Evolutionary conservation across 2,113 vertebrate species (phyloP).

Genomic region (Nyctereutes procyonoides): DNA sequence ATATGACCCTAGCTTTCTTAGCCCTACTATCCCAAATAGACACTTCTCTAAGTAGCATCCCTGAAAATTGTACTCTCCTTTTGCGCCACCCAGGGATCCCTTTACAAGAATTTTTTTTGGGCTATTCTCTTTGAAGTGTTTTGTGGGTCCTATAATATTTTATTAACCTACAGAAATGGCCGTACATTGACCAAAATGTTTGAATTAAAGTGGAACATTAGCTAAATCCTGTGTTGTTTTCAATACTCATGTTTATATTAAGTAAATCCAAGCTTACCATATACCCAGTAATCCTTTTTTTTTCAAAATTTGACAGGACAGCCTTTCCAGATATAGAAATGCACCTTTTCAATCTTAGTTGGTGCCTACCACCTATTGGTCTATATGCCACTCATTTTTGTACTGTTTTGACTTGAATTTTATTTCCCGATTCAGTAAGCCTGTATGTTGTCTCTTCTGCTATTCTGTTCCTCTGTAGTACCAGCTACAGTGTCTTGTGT

Average conservation of each 20-base stretch:
- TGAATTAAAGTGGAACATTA: conserved; percentile 56
- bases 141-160: not conserved
- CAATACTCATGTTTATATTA: conserved; percentile 3
- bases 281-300: not conserved
- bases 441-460: conserved; percentile 11
- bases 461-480: conserved; percentile 55
- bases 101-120: not conserved
- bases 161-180: not conserved
- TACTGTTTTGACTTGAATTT: not conserved
- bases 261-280: conserved; percentile 17
- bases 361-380: not conserved
- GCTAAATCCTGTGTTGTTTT: conserved; percentile 26
- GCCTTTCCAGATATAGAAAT: conserved; percentile 8
- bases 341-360: not conserved
- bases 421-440: not conserved
- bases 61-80: not conserved
- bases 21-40: not conserved
- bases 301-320: not conserved
- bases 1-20: not conserved
- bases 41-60: not conserved
- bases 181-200: conserved; percentile 35
- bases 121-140: not conserved
- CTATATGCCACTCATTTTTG: not conserved
- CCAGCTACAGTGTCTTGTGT: conserved; percentile 76
- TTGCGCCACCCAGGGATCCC: no score